Base-by-base conservation (phyloP, 2,797 vertebrate species). In the Salarias fasciatus region DNA sequence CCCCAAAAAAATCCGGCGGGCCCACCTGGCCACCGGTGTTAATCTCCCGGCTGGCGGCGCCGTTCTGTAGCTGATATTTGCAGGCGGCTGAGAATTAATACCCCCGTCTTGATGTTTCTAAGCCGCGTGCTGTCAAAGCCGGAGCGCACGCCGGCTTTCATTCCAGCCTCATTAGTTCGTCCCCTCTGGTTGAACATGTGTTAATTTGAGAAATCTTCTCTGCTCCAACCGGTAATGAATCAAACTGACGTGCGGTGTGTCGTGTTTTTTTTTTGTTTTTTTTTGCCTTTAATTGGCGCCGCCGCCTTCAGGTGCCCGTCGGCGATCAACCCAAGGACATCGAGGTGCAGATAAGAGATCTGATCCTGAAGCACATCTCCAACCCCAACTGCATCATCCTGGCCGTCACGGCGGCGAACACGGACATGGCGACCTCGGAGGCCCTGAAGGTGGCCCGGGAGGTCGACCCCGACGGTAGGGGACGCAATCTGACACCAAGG, bases 391-490 rank as follows among this genome's bases (percentile, higher is more conserved):
- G 95, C 78, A 99, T 99, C 86, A 99, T 99, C 82, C 88, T 99
- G 52, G 96, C 98, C 2, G 98, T 99, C 66, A 98, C 96, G 0
- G 98, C 98, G 3, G 98, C 98, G 6, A 99, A 99, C 89, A 99
- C 98, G 3, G 98, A 99, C 81, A 99, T 99, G 98, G 98, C 98
- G 60, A 99, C 97, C 30, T 99, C 98, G 0, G 98, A 99, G 86
- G 96, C 98, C 0, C 94, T 99, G 15, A 99, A 99, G 89, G 96
- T 99, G 80, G 95, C 98, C 28, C 93, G 98, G 24, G 97, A 99
- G 82, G 96, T 97, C n/a, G 98, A 99, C 86, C 93, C 95, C 0
- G 96, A 98, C 33, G 96, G 96, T 98, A 86, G 90, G 38, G 43
- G 33, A 9, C 33, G 33, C 24, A 18, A 6, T 9, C 8, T 4